These are phyloP conservation scores for Caranx melampygus DNA, from an alignment of 2,113 vertebrate genomes.

Conservation along the genomic window DNA sequence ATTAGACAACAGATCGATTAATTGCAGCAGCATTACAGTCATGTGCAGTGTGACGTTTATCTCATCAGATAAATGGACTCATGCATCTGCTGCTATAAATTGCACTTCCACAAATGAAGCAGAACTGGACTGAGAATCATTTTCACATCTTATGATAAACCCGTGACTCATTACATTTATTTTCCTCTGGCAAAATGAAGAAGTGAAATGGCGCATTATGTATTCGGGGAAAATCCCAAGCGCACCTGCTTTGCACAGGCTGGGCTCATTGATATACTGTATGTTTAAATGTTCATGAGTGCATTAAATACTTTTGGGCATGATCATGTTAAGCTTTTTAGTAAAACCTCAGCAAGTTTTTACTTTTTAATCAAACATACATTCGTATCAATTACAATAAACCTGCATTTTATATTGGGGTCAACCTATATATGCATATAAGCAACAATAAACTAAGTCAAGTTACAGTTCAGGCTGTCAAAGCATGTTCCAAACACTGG, in stretches of 20 bases:
- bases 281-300: too few relatives aligned
- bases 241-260: too few relatives aligned
- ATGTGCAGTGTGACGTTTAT: conserved; percentile 10
- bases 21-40: conserved; percentile 23
- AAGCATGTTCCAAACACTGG: neutral
- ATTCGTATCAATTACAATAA: neutral
- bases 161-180: conserved; percentile 9
- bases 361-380: neutral
- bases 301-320: too few relatives aligned
- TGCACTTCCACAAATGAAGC: conserved; percentile 46
- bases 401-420: neutral
- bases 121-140: conserved; percentile 9
- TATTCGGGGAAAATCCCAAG: neutral
- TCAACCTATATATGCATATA: neutral
- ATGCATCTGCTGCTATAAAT: conserved; percentile 15
- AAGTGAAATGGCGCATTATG: conserved; percentile 24
- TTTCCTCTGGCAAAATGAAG: neutral
- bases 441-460: neutral
- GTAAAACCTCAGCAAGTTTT: neutral
- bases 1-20: neutral
- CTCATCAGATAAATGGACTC: conserved; percentile 55
- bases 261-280: too few relatives aligned
- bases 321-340: neutral
- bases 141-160: conserved; percentile 25
- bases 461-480: neutral